Evolutionary conservation across 1,140 invertebrate genomes (phyloP).

Genomic region (Cydia splendana): DNA sequence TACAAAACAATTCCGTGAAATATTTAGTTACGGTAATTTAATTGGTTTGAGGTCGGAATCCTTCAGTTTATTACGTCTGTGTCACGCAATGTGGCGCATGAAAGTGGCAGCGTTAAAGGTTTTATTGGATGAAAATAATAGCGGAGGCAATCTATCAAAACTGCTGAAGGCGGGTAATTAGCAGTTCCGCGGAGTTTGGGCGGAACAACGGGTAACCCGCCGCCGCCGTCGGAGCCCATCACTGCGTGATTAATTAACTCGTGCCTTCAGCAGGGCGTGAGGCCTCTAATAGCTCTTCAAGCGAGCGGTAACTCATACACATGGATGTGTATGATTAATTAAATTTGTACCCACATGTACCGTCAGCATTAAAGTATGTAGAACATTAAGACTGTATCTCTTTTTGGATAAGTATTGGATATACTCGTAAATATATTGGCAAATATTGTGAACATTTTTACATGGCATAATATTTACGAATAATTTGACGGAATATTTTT

Average conservation of each 20-base stretch:
- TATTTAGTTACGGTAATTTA: constrained; percentile 9
- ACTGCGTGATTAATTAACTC: constrained; percentile 52
- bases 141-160: constrained; percentile 43
- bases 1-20: constrained; percentile 12
- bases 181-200: constrained; percentile 38
- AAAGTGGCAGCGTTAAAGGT: constrained; percentile 24
- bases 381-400: too few relatives aligned
- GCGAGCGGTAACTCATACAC: neutral
- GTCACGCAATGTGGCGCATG: constrained; percentile 27
- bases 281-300: neutral
- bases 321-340: neutral
- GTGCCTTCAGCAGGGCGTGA: neutral
- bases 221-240: constrained; percentile 28
- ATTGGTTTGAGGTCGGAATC: constrained; percentile 8
- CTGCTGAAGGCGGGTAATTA: constrained; percentile 40
- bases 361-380: too few relatives aligned
- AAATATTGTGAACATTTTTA: too few relatives aligned
- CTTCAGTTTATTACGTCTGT: constrained; percentile 7
- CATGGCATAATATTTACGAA: too few relatives aligned
- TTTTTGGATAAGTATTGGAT: too few relatives aligned
- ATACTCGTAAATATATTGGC: too few relatives aligned
- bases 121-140: constrained; percentile 41
- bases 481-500: too few relatives aligned
- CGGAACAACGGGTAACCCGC: constrained; percentile 45
- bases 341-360: too few relatives aligned